Base-by-base conservation (phyloP, 2,888 invertebrate genomes). In the Eucera pruinosa region DNA sequence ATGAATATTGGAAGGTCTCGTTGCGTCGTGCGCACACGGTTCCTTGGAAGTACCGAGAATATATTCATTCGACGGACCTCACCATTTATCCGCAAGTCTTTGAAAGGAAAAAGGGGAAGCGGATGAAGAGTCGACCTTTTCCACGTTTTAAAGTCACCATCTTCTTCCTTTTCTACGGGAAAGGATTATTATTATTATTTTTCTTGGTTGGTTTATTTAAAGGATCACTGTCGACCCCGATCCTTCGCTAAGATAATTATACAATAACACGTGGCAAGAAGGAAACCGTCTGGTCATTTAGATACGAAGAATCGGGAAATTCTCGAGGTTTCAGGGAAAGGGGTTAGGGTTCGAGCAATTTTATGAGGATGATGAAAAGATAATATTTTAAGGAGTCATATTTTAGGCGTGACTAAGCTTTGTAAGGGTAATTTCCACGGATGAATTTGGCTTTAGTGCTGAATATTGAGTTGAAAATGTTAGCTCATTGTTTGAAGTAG, bases 31-130 rank as follows among this genome's bases (percentile, higher is more conserved):
- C 41, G 45, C 41, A 23, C 36, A 47, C n/a, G n/a, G 20, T 25
- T 39, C 33, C 39, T 9, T 25, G 30, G 41, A 70, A 65, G 58
- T 45, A 48, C 36, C 45, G 23, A 43, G 60, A 50, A 64, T 58
- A 41, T 47, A 77, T 67, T 66, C 65, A 33, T 65, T 52, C 66
- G 50, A 23, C 48, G 25, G 25, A 58, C 41, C 54, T 33, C 25
- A 43, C 60, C 50, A 66, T 78, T 78, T 70, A 70, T 76, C 43
- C 36, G 20, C 5, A n/a, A 30, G 25, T 41, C 60, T 41, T 78
- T 77, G 27, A 52, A 70, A 25, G 43, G 55, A 45, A 68, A 58
- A 6, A 13, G 5, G 20, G 9, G 2, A 48, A 9, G 33, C 1
- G 20, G 25, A 36, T 23, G 20, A 43, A 47, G n/a, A 25, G 36